phyloP scores from a whole-genome alignment of 1,140 invertebrate species.

The Cyphomyrmex costatus region DNA sequence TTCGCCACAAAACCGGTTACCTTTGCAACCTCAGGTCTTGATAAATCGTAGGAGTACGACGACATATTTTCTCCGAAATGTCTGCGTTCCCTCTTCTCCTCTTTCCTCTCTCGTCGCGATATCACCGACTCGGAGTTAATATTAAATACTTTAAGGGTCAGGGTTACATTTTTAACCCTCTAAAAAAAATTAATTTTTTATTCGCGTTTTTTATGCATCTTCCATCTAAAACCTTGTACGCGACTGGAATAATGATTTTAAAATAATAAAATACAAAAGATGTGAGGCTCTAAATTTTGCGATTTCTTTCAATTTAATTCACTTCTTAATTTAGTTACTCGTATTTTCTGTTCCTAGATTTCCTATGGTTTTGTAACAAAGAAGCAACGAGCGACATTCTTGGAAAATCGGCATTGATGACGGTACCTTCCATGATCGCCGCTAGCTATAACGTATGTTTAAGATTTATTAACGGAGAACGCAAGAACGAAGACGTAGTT shows the following conservation, averaged over 20 bases:
- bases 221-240: not conserved
- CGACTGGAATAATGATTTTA: not conserved
- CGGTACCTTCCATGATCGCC: not conserved
- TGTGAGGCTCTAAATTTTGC: not conserved
- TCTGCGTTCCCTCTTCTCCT: not conserved
- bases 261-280: not conserved
- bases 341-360: not conserved
- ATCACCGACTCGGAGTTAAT: slow-evolving; percentile 1
- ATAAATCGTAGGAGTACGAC: slow-evolving; percentile 46
- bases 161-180: not conserved
- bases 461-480: slow-evolving; percentile 32
- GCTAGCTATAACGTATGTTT: not conserved
- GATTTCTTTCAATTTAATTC: not conserved
- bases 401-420: not conserved
- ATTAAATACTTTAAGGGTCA: slow-evolving; percentile 23
- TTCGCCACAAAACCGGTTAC: slow-evolving; percentile 51
- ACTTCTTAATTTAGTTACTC: not conserved
- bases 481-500: slow-evolving; percentile 22
- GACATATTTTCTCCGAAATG: slow-evolving; percentile 56
- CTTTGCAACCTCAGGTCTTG: slow-evolving; percentile 36
- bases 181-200: not conserved
- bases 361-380: not conserved
- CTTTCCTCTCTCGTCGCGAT: not conserved
- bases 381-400: not conserved
- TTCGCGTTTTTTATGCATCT: not conserved